Evolutionary conservation across 2,113 vertebrate species (phyloP), one percentile per base, ranked within the genome.

Genomic region (Phalacrocorax carbo): DNA sequence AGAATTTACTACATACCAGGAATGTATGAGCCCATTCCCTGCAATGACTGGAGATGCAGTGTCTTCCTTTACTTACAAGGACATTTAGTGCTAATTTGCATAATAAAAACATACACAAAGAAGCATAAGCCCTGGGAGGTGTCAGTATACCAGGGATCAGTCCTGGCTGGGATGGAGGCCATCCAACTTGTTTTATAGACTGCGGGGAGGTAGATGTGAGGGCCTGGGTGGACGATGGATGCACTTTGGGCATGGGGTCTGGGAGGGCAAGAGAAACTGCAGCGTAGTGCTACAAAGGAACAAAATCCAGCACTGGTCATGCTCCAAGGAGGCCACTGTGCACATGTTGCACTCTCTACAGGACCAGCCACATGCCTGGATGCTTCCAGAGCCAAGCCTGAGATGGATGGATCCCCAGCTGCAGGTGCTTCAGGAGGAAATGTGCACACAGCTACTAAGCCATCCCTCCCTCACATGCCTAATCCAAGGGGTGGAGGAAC

Each of bases 371-470:
- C 5, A 8, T 18, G 11, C 11, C 25, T 49, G 62, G 17, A 66
- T 88, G 46, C 11, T 70, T 20, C n/a, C 22, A 81, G 64, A 62
- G 18, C 17, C 3, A 2, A 71, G 15, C 16, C 38, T 54, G 27
- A 13, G 15, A 11, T 58, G 23, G 36, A 44, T 51, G 29, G 15
- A 30, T 75, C 19, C 15, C 9, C 44, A 81, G 6, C 7, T 42
- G 8, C 22, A 32, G 10, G 11, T 17, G 15, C 17, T 64, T 42
- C 21, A 55, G 42, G 11, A 54, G 11, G 10, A 84, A 22, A 58
- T 2, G 1, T 2, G 4, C 27, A 62, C 21, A 48, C 3, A 75
- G 4, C 11, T 82, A 38, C 17, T 0, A 1, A 78, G 13, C 7
- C 44, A 52, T 5, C 3, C 5, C 2, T 60, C 36, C 10, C 22